Conservation (phyloP, 2,888 invertebrate species). For the Clepsis dumicolana region DNA sequence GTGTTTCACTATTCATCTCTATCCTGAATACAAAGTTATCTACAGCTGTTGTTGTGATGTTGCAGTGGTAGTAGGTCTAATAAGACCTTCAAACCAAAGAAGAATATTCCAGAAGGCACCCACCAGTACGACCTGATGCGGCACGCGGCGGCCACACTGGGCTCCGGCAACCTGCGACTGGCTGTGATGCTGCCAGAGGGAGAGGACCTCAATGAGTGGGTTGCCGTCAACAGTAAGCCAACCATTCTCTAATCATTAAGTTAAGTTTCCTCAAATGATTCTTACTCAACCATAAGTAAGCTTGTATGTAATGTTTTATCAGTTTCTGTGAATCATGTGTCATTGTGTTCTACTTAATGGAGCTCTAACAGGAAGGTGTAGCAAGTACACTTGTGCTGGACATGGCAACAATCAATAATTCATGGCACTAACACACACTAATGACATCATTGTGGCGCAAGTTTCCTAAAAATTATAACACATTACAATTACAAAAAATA, state of each 20-base stretch:
- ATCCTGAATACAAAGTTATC: background rate
- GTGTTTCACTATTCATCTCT: background rate
- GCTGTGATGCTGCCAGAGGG: slow-evolving; percentile 99
- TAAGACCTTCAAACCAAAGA: slow-evolving; percentile 99
- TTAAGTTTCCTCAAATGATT: background rate
- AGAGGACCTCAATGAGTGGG: slow-evolving; percentile 99
- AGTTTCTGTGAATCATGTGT: slow-evolving; percentile 29
- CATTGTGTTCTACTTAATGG: slow-evolving; percentile 6
- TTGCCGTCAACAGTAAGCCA: slow-evolving; percentile 98
- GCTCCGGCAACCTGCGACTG: slow-evolving; percentile 97
- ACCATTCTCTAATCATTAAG: background rate
- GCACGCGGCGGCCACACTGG: slow-evolving; percentile 99
- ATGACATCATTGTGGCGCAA: slow-evolving; percentile 1
- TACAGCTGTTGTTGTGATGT: slow-evolving; percentile 40
- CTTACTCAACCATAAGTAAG: background rate
- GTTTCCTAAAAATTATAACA: background rate
- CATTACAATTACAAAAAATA: too few species aligned
- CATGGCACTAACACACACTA: background rate
- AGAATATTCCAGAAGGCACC: slow-evolving; percentile 99
- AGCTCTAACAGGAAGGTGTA: slow-evolving; percentile 24
- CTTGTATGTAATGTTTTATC: slow-evolving; percentile 5
- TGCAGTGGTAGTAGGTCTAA: slow-evolving; percentile 95
- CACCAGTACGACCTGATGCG: slow-evolving; percentile 99
- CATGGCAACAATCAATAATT: slow-evolving; percentile 17
- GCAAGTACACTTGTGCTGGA: background rate